Evolutionary conservation across 2,888 invertebrate species (phyloP), one percentile per base, ranked within the genome.

Genomic region (Strigamia transsilvanica): DNA sequence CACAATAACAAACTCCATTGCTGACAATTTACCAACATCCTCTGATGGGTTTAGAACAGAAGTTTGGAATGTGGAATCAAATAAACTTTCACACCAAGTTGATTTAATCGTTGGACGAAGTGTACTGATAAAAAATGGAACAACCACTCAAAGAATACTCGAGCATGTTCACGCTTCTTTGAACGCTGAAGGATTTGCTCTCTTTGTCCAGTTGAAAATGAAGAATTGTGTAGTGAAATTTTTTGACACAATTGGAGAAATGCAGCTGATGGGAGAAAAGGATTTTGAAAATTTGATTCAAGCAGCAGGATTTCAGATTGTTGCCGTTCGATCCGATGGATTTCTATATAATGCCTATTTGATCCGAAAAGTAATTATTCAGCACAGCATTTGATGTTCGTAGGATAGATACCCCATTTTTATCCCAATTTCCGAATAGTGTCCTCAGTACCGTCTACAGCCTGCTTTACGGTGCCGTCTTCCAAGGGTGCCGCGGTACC

Each of bases 311-410:
- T 73, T 73, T n/a, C 23, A 73, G n/a, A 32, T 32, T 3, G 15
- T 73, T 27, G 23, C 73, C 27, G 3, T 27, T 23, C 12, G 73
- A 32, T 27, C 27, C 1, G 73, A 73, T 73, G 79, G 79, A 41
- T 42, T 79, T 79, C n/a, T 79, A 12, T 15, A 41, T n/a, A 13
- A 79, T 12, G 41, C 18, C 9, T 41, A 41, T 18, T 38, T 79
- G 13, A 42, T 79, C 15, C 79, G 79, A 13, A 79, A 79, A 42
- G 73, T 73, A 73, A 38, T 38, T 38, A 38, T 38, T 38, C 38
- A 4, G 38, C 38, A 27, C 27, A 27, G 27, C 38, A 6, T 38
- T 38, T 7, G 38, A 51, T 51, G 38, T 6, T 7, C 6, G 6
- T 38, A 38, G 38, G 38, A 38, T 38, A 56, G 51, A n/a, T n/a